A percentile compares a stretch with the other conserved stretches of the same genome.
Conservation (phyloP, 2,113 vertebrate genomes). For the Choloepus hoffmanni region DNA sequence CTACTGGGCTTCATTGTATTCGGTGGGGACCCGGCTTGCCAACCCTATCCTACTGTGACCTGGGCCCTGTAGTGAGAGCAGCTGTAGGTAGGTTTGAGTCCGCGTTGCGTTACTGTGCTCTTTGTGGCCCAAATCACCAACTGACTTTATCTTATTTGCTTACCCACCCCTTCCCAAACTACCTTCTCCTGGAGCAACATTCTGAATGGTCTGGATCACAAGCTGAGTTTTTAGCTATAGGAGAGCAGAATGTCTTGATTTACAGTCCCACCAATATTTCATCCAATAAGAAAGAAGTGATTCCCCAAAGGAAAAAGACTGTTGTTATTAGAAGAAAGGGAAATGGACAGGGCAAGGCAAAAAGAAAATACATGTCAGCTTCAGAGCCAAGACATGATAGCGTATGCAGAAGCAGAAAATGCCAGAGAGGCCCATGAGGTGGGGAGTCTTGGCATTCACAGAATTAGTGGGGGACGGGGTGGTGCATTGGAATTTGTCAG, state of each 20-base stretch:
- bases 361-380: neutral
- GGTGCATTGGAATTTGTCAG: neutral
- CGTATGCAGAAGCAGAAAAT: neutral
- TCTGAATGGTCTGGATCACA: neutral
- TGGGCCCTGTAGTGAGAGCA: neutral
- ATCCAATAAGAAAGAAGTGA: neutral
- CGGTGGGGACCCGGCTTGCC: neutral
- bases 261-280: neutral
- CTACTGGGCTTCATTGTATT: neutral
- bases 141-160: neutral
- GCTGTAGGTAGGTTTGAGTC: neutral
- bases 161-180: neutral
- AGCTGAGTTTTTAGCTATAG: neutral
- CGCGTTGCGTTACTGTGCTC: neutral
- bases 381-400: neutral
- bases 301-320: neutral
- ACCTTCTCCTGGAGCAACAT: neutral
- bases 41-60: too few species aligned
- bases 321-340: neutral
- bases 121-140: neutral
- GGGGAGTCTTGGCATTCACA: too few species aligned
- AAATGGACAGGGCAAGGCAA: neutral
- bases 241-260: neutral
- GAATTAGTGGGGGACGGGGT: neutral
- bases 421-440: accelerated